A percentile compares a stretch with the other conserved stretches of the same genome.
Evolutionary conservation across 1,140 invertebrate species (phyloP).

Genomic region (Drosophila arawakana): DNA sequence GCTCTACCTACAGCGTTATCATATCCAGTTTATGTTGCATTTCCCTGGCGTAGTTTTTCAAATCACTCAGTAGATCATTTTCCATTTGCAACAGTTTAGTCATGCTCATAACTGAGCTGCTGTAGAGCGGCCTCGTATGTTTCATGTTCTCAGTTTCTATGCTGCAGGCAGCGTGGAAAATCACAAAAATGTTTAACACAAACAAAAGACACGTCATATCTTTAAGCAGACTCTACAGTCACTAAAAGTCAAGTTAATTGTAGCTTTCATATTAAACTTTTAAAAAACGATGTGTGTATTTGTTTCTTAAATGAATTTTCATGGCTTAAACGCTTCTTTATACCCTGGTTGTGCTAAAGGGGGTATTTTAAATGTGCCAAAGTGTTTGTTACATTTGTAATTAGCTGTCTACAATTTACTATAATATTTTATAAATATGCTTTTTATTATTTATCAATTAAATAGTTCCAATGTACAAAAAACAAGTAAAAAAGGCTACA

Average conservation of each 20-base stretch:
- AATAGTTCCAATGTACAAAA: too few species aligned
- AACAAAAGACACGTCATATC: constrained; percentile 33
- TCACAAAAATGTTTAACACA: not conserved
- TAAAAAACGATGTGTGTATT: not conserved
- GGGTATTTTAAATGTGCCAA: too few species aligned
- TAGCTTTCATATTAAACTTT: not conserved
- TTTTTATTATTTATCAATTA: too few species aligned
- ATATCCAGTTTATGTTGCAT: constrained; percentile 53
- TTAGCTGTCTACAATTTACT: too few species aligned
- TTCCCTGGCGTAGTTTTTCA: constrained; percentile 21
- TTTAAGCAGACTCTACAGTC: not conserved
- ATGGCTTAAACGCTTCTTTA: not conserved
- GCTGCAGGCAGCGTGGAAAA: not conserved
- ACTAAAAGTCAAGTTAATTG: not conserved
- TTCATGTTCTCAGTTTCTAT: not conserved
- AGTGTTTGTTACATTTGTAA: not conserved
- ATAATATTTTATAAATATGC: too few species aligned
- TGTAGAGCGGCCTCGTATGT: constrained; percentile 21
- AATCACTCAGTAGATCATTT: constrained; percentile 14
- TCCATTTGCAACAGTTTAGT: constrained; percentile 49
- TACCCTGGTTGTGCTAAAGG: not conserved
- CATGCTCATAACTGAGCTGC: constrained; percentile 40
- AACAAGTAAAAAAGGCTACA: too few species aligned
- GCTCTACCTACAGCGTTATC: constrained; percentile 36
- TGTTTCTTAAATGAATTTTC: not conserved